Conservation (phyloP, 2,113 vertebrate species). For the Neodon shergylaensis region DNA sequence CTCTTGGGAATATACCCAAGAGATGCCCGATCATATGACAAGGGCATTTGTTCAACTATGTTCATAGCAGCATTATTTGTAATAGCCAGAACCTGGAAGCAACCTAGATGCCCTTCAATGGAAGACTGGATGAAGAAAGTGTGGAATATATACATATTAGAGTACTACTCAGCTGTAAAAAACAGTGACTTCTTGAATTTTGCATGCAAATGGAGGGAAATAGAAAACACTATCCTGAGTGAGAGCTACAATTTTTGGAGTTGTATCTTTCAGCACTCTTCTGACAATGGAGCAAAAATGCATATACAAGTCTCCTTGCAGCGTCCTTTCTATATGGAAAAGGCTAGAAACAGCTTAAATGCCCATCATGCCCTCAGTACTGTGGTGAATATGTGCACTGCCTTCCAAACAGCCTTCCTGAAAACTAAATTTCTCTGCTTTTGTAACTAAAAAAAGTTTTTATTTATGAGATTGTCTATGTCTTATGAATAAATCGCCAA, state of each 20-base stretch:
- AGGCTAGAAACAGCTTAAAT: conserved; percentile 49
- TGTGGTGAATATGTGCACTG: conserved; percentile 18
- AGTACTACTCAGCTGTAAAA: no score
- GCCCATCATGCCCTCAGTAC: conserved; percentile 12
- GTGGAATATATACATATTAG: no score
- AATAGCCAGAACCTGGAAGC: no score
- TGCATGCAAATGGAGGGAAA: no score
- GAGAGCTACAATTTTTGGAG: not conserved
- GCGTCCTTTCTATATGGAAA: conserved; percentile 23
- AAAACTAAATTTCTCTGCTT: conserved; percentile 61
- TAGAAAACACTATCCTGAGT: no score
- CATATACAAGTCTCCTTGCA: not conserved
- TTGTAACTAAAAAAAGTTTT: conserved; percentile 57
- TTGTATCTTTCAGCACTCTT: not conserved
- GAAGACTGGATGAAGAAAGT: no score
- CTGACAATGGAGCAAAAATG: conserved; percentile 22
- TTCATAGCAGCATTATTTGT: no score
- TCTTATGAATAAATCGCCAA: conserved; percentile 64
- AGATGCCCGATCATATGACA: no score
- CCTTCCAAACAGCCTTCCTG: conserved; percentile 38
- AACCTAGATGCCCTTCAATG: no score
- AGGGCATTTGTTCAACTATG: no score
- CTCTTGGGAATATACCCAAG: no score
- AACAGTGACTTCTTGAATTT: no score
- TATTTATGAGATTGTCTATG: conserved; percentile 51